Evolutionary conservation across 2,888 invertebrate species (phyloP), one percentile per base, ranked within the genome.

Genomic region (Tenthredo distinguenda): DNA sequence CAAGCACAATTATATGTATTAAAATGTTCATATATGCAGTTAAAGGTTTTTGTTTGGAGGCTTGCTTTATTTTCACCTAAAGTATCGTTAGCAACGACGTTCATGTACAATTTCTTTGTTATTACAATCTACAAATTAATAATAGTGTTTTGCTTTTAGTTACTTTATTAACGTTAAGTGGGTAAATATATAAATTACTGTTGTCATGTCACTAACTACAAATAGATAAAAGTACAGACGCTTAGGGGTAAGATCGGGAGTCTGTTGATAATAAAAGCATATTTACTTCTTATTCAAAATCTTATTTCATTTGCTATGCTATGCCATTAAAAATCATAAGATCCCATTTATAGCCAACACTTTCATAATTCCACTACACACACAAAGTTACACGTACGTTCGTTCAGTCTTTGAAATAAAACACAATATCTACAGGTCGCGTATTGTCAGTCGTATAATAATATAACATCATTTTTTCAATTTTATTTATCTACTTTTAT

Each of bases 131-230:
- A 68, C 47, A 77, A 85, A 85, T 85, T 85, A 85, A 81, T 79
- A 62, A 65, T 85, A 85, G 77, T 76, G 76, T 76, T 83, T 76
- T 88, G 87, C 88, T 88, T 89, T 91, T 90, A 90, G 90, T 90
- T 89, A 88, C 50, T 88, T 90, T 90, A 90, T 90, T 90, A 89
- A 89, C 87, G 88, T 91, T 91, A 89, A 91, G 90, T 90, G 91
- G 90, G 90, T 92, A 91, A 88, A 89, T 90, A 90, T 91, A 90
- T 91, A 92, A 91, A 89, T 92, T 91, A 91, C 90, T 90, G 91
- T 91, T 90, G 90, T 92, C 91, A 90, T 90, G 91, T 91, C 90
- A 90, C 89, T 91, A 92, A 91, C 90, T 92, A 91, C 91, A 91
- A 87, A 91, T 90, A 91, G 90, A 90, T 91, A 91, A 92, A 92